These are phyloP conservation scores for Babyrousa celebensis DNA, from an alignment of 2,797 vertebrate species.

Conservation along the genomic window DNA sequence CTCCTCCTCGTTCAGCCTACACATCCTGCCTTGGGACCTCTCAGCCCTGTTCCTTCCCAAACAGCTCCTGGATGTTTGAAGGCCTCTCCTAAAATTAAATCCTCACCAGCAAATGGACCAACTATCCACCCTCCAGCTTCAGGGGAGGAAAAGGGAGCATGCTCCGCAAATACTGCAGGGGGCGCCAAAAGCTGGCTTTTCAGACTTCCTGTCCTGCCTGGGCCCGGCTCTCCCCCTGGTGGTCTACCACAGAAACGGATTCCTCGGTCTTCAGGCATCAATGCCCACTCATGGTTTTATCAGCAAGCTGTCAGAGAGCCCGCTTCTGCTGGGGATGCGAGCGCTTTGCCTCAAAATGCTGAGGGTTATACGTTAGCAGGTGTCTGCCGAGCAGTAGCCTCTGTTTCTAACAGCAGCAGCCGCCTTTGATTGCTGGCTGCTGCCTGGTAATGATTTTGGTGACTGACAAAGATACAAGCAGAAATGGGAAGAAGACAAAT, in stretches of 20 bases:
- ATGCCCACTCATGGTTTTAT: not conserved
- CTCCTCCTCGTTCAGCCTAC: slow-evolving; percentile 17
- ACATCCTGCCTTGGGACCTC: slow-evolving; percentile 7
- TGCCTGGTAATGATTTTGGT: not conserved
- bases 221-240: slow-evolving; percentile 43
- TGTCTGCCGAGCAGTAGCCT: not conserved
- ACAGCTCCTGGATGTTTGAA: not conserved
- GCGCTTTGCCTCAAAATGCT: slow-evolving; percentile 6
- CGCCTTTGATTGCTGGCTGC: not conserved
- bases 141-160: not conserved
- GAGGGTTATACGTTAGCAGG: not conserved
- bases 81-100: slow-evolving; percentile 25
- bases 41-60: not conserved
- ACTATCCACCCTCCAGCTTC: not conserved
- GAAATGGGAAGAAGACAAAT: not conserved
- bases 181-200: not conserved
- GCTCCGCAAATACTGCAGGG: not conserved
- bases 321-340: not conserved
- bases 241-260: slow-evolving; percentile 46
- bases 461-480: not conserved
- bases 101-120: not conserved
- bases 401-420: not conserved
- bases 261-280: not conserved
- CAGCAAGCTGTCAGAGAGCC: not conserved
- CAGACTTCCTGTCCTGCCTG: not conserved